These are phyloP conservation scores for Adrianichthys oophorus DNA, from an alignment of 2,797 vertebrate species.

Conservation along the genomic window DNA sequence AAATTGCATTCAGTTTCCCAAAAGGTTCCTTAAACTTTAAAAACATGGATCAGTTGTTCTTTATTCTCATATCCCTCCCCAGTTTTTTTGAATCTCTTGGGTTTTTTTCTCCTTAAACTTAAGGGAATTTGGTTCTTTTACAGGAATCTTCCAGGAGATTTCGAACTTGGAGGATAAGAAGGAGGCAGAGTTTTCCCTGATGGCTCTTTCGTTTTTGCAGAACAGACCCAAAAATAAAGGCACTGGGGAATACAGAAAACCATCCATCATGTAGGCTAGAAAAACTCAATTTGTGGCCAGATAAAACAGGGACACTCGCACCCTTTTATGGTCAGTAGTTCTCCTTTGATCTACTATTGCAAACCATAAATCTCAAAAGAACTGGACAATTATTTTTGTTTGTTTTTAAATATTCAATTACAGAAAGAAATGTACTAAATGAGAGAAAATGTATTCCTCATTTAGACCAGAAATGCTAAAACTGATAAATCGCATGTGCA, in stretches of 20 bases:
- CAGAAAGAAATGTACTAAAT: no score
- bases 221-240: conserved; percentile 73
- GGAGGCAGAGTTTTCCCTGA: conserved; percentile 65
- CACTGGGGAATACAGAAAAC: conserved; percentile 64
- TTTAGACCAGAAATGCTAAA: no score
- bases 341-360: no score
- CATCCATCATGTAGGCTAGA: conserved; percentile 70
- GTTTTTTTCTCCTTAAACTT: conserved; percentile 50
- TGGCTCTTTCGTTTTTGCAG: conserved; percentile 65
- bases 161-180: conserved; percentile 70
- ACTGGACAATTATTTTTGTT: no score
- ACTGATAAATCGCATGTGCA: no score
- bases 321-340: no score
- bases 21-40: conserved; percentile 25
- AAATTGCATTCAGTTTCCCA: conserved; percentile 50
- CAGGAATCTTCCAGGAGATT: conserved; percentile 72
- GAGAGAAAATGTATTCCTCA: no score
- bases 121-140: conserved; percentile 62
- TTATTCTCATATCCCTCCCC: conserved; percentile 4
- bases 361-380: no score
- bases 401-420: no score
- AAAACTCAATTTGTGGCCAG: conserved; percentile 49
- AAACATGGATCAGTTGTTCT: no score
- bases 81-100: conserved; percentile 24
- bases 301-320: conserved; percentile 36